phyloP scores from a whole-genome alignment of 2,888 invertebrate species.

The Amaurobius ferox region DNA sequence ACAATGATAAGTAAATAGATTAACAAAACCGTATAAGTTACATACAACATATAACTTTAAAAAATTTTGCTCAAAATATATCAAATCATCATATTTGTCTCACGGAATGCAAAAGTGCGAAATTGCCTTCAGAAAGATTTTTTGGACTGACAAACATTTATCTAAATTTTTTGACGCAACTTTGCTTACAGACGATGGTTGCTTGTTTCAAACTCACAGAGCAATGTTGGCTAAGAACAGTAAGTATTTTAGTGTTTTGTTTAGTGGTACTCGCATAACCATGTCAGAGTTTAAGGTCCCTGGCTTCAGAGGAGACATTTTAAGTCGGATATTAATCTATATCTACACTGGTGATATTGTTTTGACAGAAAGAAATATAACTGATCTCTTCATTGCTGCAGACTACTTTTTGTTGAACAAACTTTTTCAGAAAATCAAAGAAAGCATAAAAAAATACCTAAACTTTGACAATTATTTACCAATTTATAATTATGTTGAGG shows the following conservation, averaged over 20 bases:
- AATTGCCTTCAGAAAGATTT: no score
- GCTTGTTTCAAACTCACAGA: slow-evolving; percentile 15
- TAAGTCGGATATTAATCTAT: slow-evolving; percentile 16
- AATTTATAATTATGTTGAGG: neutral
- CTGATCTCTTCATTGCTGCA: slow-evolving; percentile 17
- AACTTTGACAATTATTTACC: slow-evolving; percentile 8
- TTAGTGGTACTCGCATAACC: neutral
- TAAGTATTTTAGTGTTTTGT: slow-evolving; percentile 20
- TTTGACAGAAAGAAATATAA: slow-evolving; percentile 2
- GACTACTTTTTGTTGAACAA: neutral
- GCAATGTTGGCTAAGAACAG: slow-evolving; percentile 6
- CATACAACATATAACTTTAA: no score
- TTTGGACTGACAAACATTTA: no score
- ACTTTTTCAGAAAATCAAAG: neutral
- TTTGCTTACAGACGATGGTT: slow-evolving; percentile 29
- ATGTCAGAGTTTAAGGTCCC: neutral
- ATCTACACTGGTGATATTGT: slow-evolving; percentile 12
- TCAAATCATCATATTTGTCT: no score
- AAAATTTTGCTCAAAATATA: no score
- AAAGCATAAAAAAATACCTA: neutral
- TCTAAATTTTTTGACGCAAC: slow-evolving; percentile 3
- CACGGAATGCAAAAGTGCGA: no score
- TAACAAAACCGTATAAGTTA: no score
- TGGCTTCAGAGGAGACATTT: neutral
- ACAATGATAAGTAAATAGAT: no score